phyloP scores from a whole-genome alignment of 2,888 invertebrate species.

The Melanophora roralis region DNA sequence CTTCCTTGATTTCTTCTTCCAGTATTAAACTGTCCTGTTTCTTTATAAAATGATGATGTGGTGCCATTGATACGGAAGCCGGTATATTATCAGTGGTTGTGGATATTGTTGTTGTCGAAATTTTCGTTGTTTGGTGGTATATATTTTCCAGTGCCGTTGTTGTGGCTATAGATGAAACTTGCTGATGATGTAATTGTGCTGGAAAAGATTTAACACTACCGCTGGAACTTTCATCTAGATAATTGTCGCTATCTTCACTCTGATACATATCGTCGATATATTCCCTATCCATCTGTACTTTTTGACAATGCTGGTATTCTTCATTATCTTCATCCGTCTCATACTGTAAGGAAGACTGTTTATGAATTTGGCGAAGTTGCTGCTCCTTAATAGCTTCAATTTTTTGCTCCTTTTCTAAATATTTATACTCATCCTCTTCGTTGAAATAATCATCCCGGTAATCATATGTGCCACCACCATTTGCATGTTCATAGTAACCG shows the following conservation, averaged over 20 bases:
- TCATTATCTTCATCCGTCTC: constrained; percentile 50
- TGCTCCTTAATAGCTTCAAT: constrained; percentile 62
- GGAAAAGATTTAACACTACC: constrained; percentile 66
- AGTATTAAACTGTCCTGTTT: constrained; percentile 74
- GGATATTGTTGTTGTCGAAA: not conserved
- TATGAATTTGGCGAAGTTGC: constrained; percentile 60
- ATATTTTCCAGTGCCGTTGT: not conserved
- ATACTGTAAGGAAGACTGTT: constrained; percentile 62
- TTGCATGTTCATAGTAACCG: constrained; percentile 72
- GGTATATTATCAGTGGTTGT: constrained; percentile 31
- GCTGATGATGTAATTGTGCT: constrained; percentile 31
- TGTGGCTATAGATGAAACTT: not conserved
- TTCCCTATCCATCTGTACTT: constrained; percentile 66
- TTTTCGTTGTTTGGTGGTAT: not conserved
- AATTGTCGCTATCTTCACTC: constrained; percentile 75
- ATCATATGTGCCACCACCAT: constrained; percentile 71
- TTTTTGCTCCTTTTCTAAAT: constrained; percentile 73
- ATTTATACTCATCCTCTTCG: constrained; percentile 77
- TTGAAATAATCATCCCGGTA: constrained; percentile 77
- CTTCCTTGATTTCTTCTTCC: constrained; percentile 69
- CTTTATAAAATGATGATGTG: constrained; percentile 68
- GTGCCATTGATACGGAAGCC: not conserved
- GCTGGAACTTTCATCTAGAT: constrained; percentile 73
- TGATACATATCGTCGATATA: constrained; percentile 73
- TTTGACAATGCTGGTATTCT: constrained; percentile 61